phyloP scores from a whole-genome alignment of 2,113 vertebrate genomes.

The Taurulus bubalis region DNA sequence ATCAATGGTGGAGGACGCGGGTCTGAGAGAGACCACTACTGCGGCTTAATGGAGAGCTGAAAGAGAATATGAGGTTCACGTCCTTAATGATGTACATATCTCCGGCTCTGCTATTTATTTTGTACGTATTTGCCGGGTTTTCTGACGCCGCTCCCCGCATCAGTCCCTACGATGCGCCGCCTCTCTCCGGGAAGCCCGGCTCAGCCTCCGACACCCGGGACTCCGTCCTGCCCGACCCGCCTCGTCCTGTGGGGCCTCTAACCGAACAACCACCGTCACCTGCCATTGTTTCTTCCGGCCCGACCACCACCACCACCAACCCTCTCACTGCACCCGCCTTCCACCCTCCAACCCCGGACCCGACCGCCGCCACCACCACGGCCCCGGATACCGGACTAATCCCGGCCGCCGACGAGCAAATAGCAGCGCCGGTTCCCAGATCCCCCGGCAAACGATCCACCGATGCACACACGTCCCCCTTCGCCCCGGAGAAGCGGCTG shows the following conservation, averaged over 20 bases:
- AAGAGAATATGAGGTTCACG: slow-evolving; percentile 74
- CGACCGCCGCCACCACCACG: slow-evolving; percentile 37
- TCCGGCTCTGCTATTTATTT: slow-evolving; percentile 72
- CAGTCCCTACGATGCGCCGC: slow-evolving; percentile 76
- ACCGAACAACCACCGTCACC: slow-evolving; percentile 44
- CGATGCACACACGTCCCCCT: slow-evolving; percentile 56
- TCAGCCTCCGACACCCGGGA: slow-evolving; percentile 67
- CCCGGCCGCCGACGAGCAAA: slow-evolving; percentile 11
- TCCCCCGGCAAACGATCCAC: slow-evolving; percentile 56
- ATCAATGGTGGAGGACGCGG: slow-evolving; percentile 79
- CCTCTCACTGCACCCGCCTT: slow-evolving; percentile 46
- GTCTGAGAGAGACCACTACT: slow-evolving; percentile 78
- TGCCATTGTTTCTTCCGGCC: slow-evolving; percentile 47
- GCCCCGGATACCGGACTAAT: slow-evolving; percentile 22
- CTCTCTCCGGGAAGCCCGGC: slow-evolving; percentile 70
- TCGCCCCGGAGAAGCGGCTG: slow-evolving; percentile 69
- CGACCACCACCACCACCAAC: slow-evolving; percentile 22
- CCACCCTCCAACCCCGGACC: slow-evolving; percentile 49
- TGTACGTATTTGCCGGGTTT: slow-evolving; percentile 75
- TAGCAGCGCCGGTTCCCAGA: slow-evolving; percentile 26
- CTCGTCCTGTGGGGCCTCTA: slow-evolving; percentile 57
- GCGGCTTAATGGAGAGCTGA: slow-evolving; percentile 84
- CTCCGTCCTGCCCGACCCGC: slow-evolving; percentile 54
- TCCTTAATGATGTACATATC: slow-evolving; percentile 83
- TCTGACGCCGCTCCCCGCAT: slow-evolving; percentile 77